A percentile compares a stretch with the other conserved stretches of the same genome.
Evolutionary conservation across 2,113 vertebrate genomes (phyloP).

Genomic region (Peromyscus californicus): DNA sequence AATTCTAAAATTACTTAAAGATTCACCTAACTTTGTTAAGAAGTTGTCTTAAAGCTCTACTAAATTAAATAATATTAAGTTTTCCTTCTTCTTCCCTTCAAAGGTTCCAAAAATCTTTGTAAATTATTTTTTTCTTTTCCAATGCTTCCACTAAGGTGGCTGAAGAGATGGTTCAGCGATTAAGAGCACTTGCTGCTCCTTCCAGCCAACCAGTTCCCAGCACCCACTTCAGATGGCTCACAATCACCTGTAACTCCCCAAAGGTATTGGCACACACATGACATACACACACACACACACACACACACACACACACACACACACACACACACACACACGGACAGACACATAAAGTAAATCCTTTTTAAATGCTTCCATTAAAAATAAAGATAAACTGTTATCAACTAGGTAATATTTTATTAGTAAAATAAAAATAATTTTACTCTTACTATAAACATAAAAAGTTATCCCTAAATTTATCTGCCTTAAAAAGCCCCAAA

Average conservation of each 20-base stretch:
- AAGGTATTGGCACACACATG: background rate
- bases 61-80: background rate
- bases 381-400: background rate
- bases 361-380: background rate
- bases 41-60: background rate
- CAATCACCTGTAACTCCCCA: background rate
- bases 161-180: background rate
- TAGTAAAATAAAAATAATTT: background rate
- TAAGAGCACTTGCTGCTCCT: background rate
- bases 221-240: background rate
- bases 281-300: background rate
- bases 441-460: background rate
- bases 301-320: background rate
- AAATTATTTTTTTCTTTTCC: background rate
- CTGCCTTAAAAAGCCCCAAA: background rate
- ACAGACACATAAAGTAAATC: background rate
- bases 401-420: background rate
- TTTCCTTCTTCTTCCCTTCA: background rate
- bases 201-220: background rate
- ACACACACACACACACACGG: background rate
- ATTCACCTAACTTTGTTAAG: background rate
- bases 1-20: background rate
- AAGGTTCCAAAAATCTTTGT: background rate
- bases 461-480: background rate
- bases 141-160: background rate